Percentiles rank a stretch among this genome's conserved stretches.
phyloP scores from a whole-genome alignment of 2,888 invertebrate species.

The Hesperia comma region DNA sequence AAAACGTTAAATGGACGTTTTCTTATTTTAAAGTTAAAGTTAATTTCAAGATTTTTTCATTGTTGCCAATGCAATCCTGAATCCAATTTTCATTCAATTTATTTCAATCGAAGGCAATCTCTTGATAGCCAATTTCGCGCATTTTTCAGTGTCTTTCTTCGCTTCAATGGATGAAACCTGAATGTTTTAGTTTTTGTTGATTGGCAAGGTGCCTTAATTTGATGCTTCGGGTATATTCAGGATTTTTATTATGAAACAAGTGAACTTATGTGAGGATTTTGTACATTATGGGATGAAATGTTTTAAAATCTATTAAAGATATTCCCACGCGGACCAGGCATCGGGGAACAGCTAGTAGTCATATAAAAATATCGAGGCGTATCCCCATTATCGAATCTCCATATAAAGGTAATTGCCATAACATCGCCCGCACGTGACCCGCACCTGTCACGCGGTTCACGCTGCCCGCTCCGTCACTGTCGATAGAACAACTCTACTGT shows the following conservation, averaged over 20 bases:
- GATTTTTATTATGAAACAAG: no score
- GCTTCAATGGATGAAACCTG: neutral
- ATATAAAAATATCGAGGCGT: no score
- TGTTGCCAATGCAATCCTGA: neutral
- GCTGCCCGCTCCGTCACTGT: slow-evolving; percentile 54
- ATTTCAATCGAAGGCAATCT: neutral
- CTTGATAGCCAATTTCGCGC: neutral
- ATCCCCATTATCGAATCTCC: slow-evolving; percentile 9
- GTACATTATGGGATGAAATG: no score
- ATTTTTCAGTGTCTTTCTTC: neutral
- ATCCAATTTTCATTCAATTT: neutral
- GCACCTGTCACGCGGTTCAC: slow-evolving; percentile 54
- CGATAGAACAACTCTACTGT: slow-evolving; percentile 36
- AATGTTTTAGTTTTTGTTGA: no score
- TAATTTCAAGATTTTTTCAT: neutral
- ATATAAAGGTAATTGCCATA: slow-evolving; percentile 45
- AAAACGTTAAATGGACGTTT: no score
- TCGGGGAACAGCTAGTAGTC: no score
- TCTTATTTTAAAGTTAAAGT: no score
- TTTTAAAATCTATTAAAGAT: no score
- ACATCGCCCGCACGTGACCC: slow-evolving; percentile 50
- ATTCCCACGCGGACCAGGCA: no score
- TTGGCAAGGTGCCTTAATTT: no score
- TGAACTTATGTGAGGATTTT: no score
- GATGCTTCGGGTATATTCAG: no score